phyloP scores from a whole-genome alignment of 2,888 invertebrate species.

The Pollenia amentaria region DNA sequence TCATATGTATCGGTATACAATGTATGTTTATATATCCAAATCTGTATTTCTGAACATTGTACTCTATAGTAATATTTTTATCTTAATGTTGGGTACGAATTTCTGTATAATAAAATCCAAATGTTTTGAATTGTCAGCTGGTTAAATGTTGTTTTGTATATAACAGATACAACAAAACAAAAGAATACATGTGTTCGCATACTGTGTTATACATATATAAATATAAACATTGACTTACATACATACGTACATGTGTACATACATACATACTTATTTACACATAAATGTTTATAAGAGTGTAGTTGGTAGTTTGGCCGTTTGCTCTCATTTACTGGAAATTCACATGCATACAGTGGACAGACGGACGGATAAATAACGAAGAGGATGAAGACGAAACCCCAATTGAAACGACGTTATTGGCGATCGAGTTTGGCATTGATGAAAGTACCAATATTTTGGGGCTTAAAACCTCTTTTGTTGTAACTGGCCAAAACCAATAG shows the following conservation, averaged over 20 bases:
- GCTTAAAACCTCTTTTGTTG: no score
- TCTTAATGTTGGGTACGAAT: constrained; percentile 31
- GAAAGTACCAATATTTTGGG: background rate
- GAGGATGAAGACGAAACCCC: constrained; percentile 38
- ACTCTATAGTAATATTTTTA: background rate
- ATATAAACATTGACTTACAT: background rate
- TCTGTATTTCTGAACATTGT: background rate
- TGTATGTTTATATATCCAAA: background rate
- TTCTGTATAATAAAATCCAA: constrained; percentile 69
- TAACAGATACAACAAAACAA: constrained; percentile 24
- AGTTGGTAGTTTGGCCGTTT: constrained; percentile 69
- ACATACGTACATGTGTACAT: background rate
- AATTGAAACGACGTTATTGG: constrained; percentile 44
- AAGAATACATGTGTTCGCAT: constrained; percentile 61
- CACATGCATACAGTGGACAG: constrained; percentile 45
- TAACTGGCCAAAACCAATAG: no score
- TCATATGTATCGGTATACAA: background rate
- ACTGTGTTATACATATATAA: constrained; percentile 34
- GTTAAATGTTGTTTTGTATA: constrained; percentile 57
- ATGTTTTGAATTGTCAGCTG: constrained; percentile 74
- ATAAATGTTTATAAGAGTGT: background rate
- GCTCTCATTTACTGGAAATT: constrained; percentile 65
- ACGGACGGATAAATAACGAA: constrained; percentile 37
- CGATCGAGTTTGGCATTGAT: constrained; percentile 22
- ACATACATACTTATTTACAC: background rate